Conservation (phyloP, 2,113 vertebrate species). For the Zosterops lateralis region DNA sequence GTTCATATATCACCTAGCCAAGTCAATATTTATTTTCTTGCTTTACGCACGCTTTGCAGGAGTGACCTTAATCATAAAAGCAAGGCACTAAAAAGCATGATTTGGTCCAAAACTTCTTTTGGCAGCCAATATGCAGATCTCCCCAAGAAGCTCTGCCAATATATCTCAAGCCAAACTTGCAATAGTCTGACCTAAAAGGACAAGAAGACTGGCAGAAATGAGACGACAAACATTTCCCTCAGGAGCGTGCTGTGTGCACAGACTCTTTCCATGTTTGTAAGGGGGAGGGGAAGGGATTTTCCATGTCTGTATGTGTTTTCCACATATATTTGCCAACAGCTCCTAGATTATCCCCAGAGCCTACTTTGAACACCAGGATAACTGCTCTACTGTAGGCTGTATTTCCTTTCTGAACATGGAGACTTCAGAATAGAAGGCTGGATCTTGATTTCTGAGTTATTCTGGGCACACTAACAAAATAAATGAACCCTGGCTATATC, state of each 20-base stretch:
- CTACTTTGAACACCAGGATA: background rate
- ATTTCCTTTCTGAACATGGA: conserved; percentile 27
- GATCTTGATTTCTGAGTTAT: conserved; percentile 22
- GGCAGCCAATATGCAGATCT: background rate
- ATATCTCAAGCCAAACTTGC: conserved; percentile 29
- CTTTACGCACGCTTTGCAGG: background rate
- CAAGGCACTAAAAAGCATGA: background rate
- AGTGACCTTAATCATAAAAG: conserved; percentile 30
- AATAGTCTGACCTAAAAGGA: conserved; percentile 44
- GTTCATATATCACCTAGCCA: conserved; percentile 27
- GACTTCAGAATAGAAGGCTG: background rate
- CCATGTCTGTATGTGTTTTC: conserved; percentile 53
- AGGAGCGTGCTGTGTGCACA: background rate
- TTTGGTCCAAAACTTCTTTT: conserved; percentile 34
- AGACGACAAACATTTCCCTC: conserved; percentile 48
- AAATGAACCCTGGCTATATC: conserved; percentile 12
- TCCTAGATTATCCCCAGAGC: conserved; percentile 45
- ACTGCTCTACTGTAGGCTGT: conserved; percentile 26
- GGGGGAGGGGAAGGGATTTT: conserved; percentile 56
- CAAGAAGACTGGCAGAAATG: conserved; percentile 55
- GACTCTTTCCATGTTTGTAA: conserved; percentile 40
- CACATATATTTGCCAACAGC: conserved; percentile 49
- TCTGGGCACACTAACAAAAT: conserved; percentile 32
- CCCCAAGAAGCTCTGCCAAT: conserved; percentile 1
- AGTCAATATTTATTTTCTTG: conserved; percentile 50